Conservation (phyloP, 2,797 vertebrate species). For the Sebastes dallii region DNA sequence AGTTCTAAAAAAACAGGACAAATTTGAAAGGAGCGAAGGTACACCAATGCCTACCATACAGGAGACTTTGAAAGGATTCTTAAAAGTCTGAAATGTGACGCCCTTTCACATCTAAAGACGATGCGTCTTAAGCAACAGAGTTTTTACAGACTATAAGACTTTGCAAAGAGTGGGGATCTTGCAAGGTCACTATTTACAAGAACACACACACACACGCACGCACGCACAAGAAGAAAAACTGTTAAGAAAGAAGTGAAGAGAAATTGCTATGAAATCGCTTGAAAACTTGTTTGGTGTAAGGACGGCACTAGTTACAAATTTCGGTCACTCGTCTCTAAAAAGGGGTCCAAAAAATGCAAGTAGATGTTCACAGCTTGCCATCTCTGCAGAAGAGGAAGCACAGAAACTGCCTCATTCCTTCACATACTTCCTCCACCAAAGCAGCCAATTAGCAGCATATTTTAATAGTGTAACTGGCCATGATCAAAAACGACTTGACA, state of each 20-base stretch:
- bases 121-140: too few relatives aligned
- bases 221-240: too few relatives aligned
- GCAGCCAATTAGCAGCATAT: slow-evolving; percentile 9
- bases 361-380: not conserved
- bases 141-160: too few relatives aligned
- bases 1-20: not conserved
- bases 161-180: too few relatives aligned
- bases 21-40: not conserved
- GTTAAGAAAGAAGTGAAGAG: too few relatives aligned
- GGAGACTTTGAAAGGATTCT: too few relatives aligned
- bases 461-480: not conserved
- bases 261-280: too few relatives aligned
- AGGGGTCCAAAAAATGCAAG: not conserved
- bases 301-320: not conserved
- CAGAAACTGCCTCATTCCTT: not conserved
- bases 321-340: not conserved
- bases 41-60: not conserved
- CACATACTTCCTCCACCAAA: not conserved
- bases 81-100: too few relatives aligned
- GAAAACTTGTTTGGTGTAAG: too few relatives aligned
- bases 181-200: too few relatives aligned
- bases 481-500: slow-evolving; percentile 11
- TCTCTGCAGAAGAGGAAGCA: not conserved
- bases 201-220: too few relatives aligned
- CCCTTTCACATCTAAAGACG: too few relatives aligned